Percentiles rank a stretch among this genome's conserved stretches.
Evolutionary conservation across 2,797 vertebrate genomes (phyloP).

Genomic region (Amniataba percoides): DNA sequence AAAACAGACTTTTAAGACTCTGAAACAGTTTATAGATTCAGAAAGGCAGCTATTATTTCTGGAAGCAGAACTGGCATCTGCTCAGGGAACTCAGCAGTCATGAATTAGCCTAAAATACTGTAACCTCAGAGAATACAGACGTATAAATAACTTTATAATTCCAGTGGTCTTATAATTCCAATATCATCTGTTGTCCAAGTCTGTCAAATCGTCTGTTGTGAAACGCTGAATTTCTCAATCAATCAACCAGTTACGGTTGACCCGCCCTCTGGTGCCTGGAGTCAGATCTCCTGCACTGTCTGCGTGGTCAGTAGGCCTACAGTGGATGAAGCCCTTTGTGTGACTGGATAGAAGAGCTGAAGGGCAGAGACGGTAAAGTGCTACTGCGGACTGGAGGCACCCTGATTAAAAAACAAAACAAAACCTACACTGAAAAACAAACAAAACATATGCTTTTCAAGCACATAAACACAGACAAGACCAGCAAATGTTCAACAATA

Average conservation of each 20-base stretch:
- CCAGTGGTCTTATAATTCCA: constrained; percentile 13
- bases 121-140: not conserved
- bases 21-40: not conserved
- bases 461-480: constrained; percentile 70
- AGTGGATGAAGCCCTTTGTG: constrained; percentile 76
- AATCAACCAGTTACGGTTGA: constrained; percentile 11
- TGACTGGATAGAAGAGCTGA: constrained; percentile 64
- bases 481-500: constrained; percentile 59
- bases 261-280: constrained; percentile 38
- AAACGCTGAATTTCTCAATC: not conserved
- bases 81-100: not conserved
- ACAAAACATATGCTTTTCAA: constrained; percentile 48
- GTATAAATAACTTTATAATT: not conserved
- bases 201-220: not conserved
- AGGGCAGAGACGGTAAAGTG: constrained; percentile 79
- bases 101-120: constrained; percentile 8
- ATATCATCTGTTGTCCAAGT: not conserved
- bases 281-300: constrained; percentile 43
- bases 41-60: not conserved
- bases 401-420: constrained; percentile 68
- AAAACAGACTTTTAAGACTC: not conserved
- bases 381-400: constrained; percentile 79
- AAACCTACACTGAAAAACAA: too few relatives aligned
- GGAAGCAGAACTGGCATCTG: not conserved
- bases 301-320: constrained; percentile 63